Evolutionary conservation across 2,888 invertebrate genomes (phyloP), one percentile per base, ranked within the genome.

Genomic region (Panzeria rudis): DNA sequence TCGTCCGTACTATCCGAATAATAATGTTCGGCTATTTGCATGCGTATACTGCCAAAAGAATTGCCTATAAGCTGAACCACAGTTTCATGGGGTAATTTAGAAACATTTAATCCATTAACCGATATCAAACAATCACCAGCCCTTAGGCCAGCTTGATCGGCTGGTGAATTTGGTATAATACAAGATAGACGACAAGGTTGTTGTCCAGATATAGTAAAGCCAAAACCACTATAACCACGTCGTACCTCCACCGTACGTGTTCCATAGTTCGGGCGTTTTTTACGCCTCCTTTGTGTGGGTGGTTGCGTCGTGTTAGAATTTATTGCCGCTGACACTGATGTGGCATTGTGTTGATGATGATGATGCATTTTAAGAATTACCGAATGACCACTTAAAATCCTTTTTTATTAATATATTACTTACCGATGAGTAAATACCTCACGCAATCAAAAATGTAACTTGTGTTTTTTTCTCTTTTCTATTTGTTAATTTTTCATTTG

Each of bases 201-300:
- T 92, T 99, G 98, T 3, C 98, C 98, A 2, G 98, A 98, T 90
- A 99, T 98, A 25, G 98, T 99, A 91, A 99, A 99, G n/a, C 99
- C 98, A 91, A 98, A 99, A 9, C 98, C 98, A 89, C 96, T 97
- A 83, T 95, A 94, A 3, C 98, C 98, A 86, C 98, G 94, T 9
- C 95, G 94, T 54, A 98, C 95, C 89, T 98, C 97, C 75, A 98
- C 96, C 0, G 92, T 91, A 20, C 93, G 91, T 9, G 92, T 92
- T 9, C 94, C 94, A 90, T 94, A 94, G 87, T 94, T 94, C 23
- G 94, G 94, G n/a, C 95, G 93, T 91, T 95, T 95, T 90, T 95
- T 95, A 25, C 95, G 93, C 73, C 95, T 93, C 56, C 94, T 93
- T 56, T 93, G 92, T 13, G 92, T 92, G 5, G 90, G 90, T 79